Evolutionary conservation across 1,140 invertebrate species (phyloP).

Genomic region (Drosophila novamexicana): DNA sequence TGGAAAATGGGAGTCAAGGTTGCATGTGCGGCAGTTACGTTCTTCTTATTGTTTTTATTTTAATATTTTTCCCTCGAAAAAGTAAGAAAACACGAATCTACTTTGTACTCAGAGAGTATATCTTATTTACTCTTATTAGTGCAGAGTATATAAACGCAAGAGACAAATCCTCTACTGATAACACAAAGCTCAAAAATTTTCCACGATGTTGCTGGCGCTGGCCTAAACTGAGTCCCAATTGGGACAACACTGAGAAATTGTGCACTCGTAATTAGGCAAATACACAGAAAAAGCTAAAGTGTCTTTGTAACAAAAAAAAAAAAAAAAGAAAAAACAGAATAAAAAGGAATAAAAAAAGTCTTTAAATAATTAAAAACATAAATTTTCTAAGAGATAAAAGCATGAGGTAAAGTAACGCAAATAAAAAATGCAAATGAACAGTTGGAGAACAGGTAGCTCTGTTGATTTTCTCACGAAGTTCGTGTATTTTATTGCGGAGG

Average conservation of each 20-base stretch:
- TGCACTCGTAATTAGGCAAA: conserved; percentile 3
- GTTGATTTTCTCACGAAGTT: neutral
- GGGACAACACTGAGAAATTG: neutral
- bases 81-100: neutral
- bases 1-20: too few species aligned
- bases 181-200: conserved; percentile 15
- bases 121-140: neutral
- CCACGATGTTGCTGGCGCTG: conserved; percentile 2
- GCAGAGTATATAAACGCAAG: neutral
- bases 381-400: neutral
- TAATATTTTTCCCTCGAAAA: too few species aligned
- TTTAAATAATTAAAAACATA: neutral
- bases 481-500: neutral
- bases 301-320: neutral
- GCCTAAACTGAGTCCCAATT: neutral
- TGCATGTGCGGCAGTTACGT: too few species aligned
- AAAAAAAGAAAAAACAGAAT: neutral
- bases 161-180: conserved; percentile 9
- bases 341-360: neutral
- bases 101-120: neutral
- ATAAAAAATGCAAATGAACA: neutral
- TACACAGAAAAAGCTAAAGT: neutral
- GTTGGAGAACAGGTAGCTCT: neutral
- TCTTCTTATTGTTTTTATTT: too few species aligned
- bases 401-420: neutral